Conservation (phyloP, 2,888 invertebrate genomes). For the Spisula subtruncata region DNA sequence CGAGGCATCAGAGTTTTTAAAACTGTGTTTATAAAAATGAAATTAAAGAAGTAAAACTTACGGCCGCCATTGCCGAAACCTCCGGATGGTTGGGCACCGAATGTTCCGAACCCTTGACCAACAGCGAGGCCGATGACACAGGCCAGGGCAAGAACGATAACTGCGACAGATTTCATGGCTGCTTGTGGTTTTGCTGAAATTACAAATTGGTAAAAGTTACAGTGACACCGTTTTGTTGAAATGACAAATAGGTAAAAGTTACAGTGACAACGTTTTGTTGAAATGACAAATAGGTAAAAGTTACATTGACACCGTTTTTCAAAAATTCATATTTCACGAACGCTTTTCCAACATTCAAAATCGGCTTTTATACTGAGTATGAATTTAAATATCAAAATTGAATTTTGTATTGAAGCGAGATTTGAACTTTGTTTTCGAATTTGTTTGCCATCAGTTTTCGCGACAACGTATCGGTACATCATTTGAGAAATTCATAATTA, state of each 20-base stretch:
- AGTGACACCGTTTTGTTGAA: slow-evolving; percentile 31
- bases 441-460: no score
- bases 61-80: slow-evolving; percentile 42
- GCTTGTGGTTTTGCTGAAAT: slow-evolving; percentile 41
- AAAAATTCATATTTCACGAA: no score
- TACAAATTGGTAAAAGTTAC: slow-evolving; percentile 25
- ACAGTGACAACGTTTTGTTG: slow-evolving; percentile 25
- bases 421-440: no score
- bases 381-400: no score
- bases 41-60: slow-evolving; percentile 15
- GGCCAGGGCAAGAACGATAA: slow-evolving; percentile 42
- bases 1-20: no score
- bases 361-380: no score
- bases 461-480: no score
- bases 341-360: no score
- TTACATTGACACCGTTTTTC: not conserved
- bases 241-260: slow-evolving; percentile 25
- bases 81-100: not conserved
- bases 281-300: slow-evolving; percentile 29
- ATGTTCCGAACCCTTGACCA: slow-evolving; percentile 27
- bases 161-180: slow-evolving; percentile 54
- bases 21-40: no score
- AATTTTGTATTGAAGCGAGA: no score
- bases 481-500: no score
- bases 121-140: slow-evolving; percentile 52